Evolutionary conservation across 2,113 vertebrate species (phyloP).

Genomic region (Dasyurus viverrinus): DNA sequence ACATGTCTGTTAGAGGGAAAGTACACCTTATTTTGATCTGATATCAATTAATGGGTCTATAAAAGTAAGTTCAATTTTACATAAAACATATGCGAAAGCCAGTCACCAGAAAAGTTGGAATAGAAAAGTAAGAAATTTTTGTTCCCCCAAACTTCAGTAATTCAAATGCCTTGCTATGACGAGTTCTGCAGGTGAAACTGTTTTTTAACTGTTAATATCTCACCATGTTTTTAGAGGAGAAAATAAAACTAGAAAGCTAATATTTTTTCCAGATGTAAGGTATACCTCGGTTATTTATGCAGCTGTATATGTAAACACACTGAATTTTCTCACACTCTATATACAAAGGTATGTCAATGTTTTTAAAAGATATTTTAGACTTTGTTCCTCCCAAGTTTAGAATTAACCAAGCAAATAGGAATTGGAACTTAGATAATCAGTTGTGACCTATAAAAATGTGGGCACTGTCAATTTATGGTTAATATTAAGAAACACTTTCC

Average conservation of each 20-base stretch:
- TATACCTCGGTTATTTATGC: not conserved
- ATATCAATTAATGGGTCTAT: constrained; percentile 51
- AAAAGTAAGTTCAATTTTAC: constrained; percentile 49
- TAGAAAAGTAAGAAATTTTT: constrained; percentile 40
- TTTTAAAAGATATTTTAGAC: constrained; percentile 46
- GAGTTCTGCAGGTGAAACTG: constrained; percentile 27
- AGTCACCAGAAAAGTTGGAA: constrained; percentile 27
- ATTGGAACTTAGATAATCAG: constrained; percentile 27
- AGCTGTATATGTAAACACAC: not conserved
- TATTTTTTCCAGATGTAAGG: constrained; percentile 24
- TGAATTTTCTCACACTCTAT: constrained; percentile 24
- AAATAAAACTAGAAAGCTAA: constrained; percentile 11
- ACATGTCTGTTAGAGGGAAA: not conserved
- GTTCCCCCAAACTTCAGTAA: constrained; percentile 27
- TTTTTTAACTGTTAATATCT: constrained; percentile 53
- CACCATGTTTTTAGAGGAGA: not conserved
- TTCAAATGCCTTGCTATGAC: constrained; percentile 7
- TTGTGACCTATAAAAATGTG: constrained; percentile 27
- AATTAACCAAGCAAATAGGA: constrained; percentile 39
- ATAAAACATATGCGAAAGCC: constrained; percentile 23
- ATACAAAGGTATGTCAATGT: constrained; percentile 33
- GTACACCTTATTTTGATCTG: constrained; percentile 49
- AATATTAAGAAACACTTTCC: constrained; percentile 33
- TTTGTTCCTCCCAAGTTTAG: constrained; percentile 22
- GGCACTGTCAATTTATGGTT: constrained; percentile 46